Evolutionary conservation across 2,113 vertebrate species (phyloP).

Genomic region (Centropristis striata): DNA sequence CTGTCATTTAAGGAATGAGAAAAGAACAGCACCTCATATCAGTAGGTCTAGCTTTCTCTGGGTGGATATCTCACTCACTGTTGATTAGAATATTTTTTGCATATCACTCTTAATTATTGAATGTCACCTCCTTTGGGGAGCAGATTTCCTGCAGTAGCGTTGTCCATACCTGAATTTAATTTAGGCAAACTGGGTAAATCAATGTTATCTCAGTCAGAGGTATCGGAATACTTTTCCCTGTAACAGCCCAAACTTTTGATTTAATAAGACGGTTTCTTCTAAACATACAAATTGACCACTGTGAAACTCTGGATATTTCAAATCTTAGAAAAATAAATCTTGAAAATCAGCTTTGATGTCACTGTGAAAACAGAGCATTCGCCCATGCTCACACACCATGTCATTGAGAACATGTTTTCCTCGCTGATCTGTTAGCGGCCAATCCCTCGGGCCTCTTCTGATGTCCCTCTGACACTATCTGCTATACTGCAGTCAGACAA

Average conservation of each 20-base stretch:
- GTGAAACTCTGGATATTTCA: conserved; percentile 15
- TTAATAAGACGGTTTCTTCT: conserved; percentile 15
- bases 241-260: conserved; percentile 20
- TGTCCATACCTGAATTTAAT: conserved; percentile 50
- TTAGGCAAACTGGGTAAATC: conserved; percentile 49
- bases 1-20: background rate
- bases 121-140: conserved; percentile 44
- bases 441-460: conserved; percentile 54
- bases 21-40: background rate
- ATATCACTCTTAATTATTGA: conserved; percentile 56
- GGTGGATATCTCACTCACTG: background rate
- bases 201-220: conserved; percentile 46
- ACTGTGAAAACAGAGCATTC: conserved; percentile 11
- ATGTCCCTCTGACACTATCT: conserved; percentile 72
- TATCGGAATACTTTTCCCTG: conserved; percentile 37
- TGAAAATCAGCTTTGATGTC: conserved; percentile 16
- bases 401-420: conserved; percentile 48
- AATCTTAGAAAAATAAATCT: conserved; percentile 30
- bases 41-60: conserved; percentile 7
- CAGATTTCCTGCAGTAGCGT: conserved; percentile 46
- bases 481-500: conserved; percentile 62
- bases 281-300: conserved; percentile 22
- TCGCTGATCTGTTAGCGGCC: conserved; percentile 47
- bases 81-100: conserved; percentile 43
- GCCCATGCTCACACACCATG: conserved; percentile 38